phyloP scores from a whole-genome alignment of 2,797 vertebrate species.

The Synaphobranchus kaupii region DNA sequence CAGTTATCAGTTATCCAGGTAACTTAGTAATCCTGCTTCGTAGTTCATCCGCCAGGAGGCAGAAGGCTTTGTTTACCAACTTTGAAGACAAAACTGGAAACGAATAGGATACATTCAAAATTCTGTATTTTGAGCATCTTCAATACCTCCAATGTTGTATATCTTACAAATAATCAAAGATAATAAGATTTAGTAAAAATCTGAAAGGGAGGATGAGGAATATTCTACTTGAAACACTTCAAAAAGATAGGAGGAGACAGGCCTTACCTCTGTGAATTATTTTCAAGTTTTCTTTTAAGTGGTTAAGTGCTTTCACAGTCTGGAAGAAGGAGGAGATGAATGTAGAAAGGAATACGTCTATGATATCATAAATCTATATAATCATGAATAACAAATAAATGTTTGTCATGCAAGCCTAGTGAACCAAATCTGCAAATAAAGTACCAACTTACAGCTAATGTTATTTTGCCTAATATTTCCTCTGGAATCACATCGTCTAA shows the following conservation, averaged over 20 bases:
- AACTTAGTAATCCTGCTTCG: no score
- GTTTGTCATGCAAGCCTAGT: conserved; percentile 52
- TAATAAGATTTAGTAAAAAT: neutral
- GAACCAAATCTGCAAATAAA: neutral
- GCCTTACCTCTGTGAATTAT: conserved; percentile 97
- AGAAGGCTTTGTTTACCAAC: neutral
- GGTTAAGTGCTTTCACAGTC: conserved; percentile 99
- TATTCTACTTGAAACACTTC: neutral
- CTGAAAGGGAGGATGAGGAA: neutral
- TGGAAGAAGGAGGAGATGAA: conserved; percentile 54
- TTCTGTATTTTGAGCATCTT: neutral
- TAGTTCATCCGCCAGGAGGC: neutral
- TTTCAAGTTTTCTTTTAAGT: conserved; percentile 99
- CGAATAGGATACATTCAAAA: neutral
- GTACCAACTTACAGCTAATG: conserved; percentile 92
- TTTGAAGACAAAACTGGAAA: neutral
- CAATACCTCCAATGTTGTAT: neutral
- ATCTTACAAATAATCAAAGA: no score
- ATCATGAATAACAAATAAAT: conserved; percentile 71
- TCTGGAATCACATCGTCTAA: conserved; percentile 99
- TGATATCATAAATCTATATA: conserved; percentile 68
- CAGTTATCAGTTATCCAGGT: no score
- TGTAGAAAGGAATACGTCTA: neutral
- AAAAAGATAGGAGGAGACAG: neutral
- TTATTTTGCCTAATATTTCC: conserved; percentile 99